Conservation (phyloP, 1,140 invertebrate genomes). For the Anadara kagoshimensis region DNA sequence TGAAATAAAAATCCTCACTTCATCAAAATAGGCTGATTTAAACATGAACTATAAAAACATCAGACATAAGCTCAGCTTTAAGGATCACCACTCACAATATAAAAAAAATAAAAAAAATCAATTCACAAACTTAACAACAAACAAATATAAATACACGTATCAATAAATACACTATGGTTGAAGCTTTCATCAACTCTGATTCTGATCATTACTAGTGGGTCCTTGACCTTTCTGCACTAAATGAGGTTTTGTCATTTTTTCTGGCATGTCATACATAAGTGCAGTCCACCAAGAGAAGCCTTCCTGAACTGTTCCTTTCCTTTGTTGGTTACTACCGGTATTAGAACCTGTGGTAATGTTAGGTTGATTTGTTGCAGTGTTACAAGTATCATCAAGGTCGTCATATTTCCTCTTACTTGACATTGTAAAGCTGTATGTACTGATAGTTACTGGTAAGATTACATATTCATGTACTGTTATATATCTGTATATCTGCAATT, state of each 20-base stretch:
- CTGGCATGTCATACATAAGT: slow-evolving; percentile 50
- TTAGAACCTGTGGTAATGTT: no score
- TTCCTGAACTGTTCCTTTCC: slow-evolving; percentile 49
- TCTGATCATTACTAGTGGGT: neutral
- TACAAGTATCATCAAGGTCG: slow-evolving; percentile 6
- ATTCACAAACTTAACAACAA: neutral
- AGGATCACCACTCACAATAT: no score
- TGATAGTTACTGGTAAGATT: no score
- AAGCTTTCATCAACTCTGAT: neutral
- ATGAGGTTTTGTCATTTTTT: slow-evolving; percentile 51
- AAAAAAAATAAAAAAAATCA: neutral
- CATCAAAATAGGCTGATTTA: no score
- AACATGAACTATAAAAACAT: no score
- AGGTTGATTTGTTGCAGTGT: no score
- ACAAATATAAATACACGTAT: neutral
- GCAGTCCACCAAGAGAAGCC: slow-evolving; percentile 63
- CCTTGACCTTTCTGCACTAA: slow-evolving; percentile 21
- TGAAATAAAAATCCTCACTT: no score
- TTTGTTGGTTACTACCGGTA: neutral
- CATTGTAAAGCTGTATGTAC: no score
- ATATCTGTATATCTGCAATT: no score
- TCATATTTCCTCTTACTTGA: slow-evolving; percentile 27
- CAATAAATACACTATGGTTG: neutral
- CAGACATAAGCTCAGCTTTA: no score
- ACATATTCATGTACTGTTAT: no score